These are phyloP conservation scores for Megalopta genalis DNA, from an alignment of 1,140 invertebrate genomes.

Conservation along the genomic window DNA sequence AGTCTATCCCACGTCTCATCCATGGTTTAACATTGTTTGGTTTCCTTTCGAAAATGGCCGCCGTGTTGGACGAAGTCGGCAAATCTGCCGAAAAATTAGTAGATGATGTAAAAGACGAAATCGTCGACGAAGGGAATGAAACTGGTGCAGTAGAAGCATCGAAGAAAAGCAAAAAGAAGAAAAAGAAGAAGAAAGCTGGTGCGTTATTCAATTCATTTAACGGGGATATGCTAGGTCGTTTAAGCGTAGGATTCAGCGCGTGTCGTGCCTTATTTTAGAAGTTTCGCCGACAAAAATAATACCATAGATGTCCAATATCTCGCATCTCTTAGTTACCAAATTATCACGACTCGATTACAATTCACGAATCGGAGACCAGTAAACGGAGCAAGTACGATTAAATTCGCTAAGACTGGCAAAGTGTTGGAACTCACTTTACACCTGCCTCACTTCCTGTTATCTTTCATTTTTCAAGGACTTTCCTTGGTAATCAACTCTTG, in stretches of 20 bases:
- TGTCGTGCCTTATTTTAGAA: background rate
- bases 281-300: background rate
- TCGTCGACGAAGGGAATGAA: slow-evolving; percentile 80
- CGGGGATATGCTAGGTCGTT: slow-evolving; percentile 18
- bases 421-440: background rate
- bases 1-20: too few relatives aligned
- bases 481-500: background rate
- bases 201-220: slow-evolving; percentile 55
- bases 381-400: background rate
- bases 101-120: slow-evolving; percentile 77
- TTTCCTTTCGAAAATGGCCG: slow-evolving; percentile 78
- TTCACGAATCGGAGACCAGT: background rate
- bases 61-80: slow-evolving; percentile 80
- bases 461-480: background rate
- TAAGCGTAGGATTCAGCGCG: background rate
- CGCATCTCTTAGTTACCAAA: too few relatives aligned
- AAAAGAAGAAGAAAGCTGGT: slow-evolving; percentile 88
- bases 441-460: background rate
- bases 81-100: slow-evolving; percentile 78
- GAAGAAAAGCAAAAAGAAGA: slow-evolving; percentile 87
- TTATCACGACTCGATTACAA: background rate
- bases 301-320: too few relatives aligned
- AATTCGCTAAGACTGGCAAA: background rate
- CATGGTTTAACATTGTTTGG: slow-evolving; percentile 17
- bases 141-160: slow-evolving; percentile 81